Evolutionary conservation across 2,797 vertebrate genomes (phyloP), one percentile per base, ranked within the genome.

Genomic region (Melanotaenia trifasciata): DNA sequence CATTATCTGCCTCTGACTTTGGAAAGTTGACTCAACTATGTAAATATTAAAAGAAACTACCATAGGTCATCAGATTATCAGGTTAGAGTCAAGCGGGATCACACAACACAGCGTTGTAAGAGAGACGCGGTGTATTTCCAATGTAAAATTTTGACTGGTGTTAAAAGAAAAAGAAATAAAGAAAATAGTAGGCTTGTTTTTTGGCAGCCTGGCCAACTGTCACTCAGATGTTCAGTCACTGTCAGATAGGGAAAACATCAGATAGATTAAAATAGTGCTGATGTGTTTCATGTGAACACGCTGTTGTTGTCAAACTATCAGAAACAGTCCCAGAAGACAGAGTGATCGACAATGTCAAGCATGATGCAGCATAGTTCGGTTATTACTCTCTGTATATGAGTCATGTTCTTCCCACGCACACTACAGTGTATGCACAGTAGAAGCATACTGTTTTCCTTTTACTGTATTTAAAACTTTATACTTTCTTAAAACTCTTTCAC

Each of bases 291-390:
- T 77, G 66, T 58, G 64, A 85, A 78, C 67, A 78, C 70, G 58
- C 18, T 82, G 61, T 80, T 88, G 85, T 81, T 87, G 88, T 91
- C 80, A 85, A 73, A 74, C 72, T 64, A 82, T 87, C 79, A 84
- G 72, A 82, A 78, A 72, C 22, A 47, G 32, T 74, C 79, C 70
- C 80, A 63, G 62, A 77, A 76, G 58, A 51, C 67, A 1, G 6
- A 79, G 66, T 59, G 81, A 84, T 87, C 57, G 70, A 73, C 72
- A 54, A 22, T 60, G 84, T 87, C 79, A 85, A 87, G 74, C 81
- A 85, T 90, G 91, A 92, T 90, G 83, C 90, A 91, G 91, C 92
- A 88, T 78, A 65, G 84, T 80, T 85, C 38, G 5, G 58, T 83
- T 83, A 67, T 70, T 68, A 28, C 72, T 78, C 65, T 93, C 73